Percentiles rank a stretch among this genome's conserved stretches.
Evolutionary conservation across 2,888 invertebrate species (phyloP).

Genomic region (Tetragonula carbonaria): DNA sequence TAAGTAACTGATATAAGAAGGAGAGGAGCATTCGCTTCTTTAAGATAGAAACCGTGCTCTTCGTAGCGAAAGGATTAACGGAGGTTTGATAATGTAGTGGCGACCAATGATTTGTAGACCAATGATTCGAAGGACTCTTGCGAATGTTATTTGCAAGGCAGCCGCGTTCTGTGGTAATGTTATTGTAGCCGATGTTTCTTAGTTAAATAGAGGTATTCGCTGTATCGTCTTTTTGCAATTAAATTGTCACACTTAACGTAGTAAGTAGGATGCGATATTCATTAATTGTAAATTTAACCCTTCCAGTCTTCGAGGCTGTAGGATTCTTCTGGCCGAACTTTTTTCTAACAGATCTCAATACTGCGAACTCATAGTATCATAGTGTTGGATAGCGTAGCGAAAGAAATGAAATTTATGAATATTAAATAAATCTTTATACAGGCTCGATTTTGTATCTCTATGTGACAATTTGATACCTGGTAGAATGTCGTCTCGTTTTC

Average conservation of each 20-base stretch:
- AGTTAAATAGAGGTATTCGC: conserved; percentile 58
- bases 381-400: neutral
- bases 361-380: too few species aligned
- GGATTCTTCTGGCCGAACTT: neutral
- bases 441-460: conserved; percentile 17
- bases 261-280: conserved; percentile 55
- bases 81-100: conserved; percentile 41
- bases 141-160: conserved; percentile 58
- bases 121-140: conserved; percentile 39
- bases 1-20: neutral
- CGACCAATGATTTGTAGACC: conserved; percentile 48
- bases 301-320: conserved; percentile 31
- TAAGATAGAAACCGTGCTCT: neutral
- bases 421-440: neutral
- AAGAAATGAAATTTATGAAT: neutral
- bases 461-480: conserved; percentile 9
- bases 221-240: conserved; percentile 61
- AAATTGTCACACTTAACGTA: conserved; percentile 59
- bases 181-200: conserved; percentile 59
- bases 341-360: neutral
- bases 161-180: conserved; percentile 48
- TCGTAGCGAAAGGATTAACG: conserved; percentile 43
- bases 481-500: neutral
- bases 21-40: neutral
- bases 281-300: conserved; percentile 55